Conservation (phyloP, 2,888 invertebrate genomes). For the Yponomeuta plumbellus region DNA sequence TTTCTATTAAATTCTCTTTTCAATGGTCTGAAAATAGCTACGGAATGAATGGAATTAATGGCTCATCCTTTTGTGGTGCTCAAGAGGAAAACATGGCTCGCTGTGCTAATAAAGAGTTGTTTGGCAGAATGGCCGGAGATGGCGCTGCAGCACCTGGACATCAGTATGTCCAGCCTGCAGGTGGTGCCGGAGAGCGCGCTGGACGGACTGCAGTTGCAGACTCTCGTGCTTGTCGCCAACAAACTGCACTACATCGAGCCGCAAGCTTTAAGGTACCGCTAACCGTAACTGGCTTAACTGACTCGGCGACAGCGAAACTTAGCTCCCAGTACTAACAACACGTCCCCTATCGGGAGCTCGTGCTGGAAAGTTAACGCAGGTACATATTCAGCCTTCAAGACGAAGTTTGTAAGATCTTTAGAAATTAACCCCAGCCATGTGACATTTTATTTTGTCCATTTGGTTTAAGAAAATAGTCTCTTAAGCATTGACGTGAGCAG, state of each 20-base stretch:
- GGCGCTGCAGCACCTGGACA: slow-evolving; percentile 88
- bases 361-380: not conserved
- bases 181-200: slow-evolving; percentile 88
- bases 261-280: slow-evolving; percentile 84
- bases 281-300: slow-evolving; percentile 16
- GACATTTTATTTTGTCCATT: too few relatives aligned
- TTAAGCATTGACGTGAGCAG: too few relatives aligned
- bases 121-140: slow-evolving; percentile 86
- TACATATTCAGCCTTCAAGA: not conserved
- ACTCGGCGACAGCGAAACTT: slow-evolving; percentile 1
- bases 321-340: not conserved
- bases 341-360: not conserved
- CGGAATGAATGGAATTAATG: not conserved
- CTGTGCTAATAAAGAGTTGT: slow-evolving; percentile 10
- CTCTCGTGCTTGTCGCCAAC: slow-evolving; percentile 89
- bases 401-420: not conserved
- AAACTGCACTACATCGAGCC: slow-evolving; percentile 87
- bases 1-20: slow-evolving; percentile 7
- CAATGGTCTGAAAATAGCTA: not conserved
- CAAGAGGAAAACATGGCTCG: not conserved
- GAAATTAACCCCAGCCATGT: too few relatives aligned
- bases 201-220: slow-evolving; percentile 85
- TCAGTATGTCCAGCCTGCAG: slow-evolving; percentile 87
- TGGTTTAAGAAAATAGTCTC: too few relatives aligned
- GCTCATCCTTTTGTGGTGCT: not conserved